Evolutionary conservation across 1,140 invertebrate species (phyloP), one percentile per base, ranked within the genome.

Genomic region (Calosoma granatense): DNA sequence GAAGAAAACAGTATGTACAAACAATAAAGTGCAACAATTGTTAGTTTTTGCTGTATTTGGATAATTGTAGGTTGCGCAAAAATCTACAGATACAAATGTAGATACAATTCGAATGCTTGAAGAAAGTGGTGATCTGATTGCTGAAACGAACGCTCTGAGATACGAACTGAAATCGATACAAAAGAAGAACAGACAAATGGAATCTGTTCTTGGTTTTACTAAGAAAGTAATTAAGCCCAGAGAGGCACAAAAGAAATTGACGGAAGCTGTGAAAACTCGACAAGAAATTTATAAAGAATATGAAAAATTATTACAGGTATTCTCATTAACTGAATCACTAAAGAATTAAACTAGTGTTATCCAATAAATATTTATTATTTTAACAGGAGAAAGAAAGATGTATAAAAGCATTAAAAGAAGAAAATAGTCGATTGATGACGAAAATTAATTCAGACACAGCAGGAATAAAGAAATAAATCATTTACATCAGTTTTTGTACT

Each of bases 41-140:
- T 47, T 56, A 11, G n/a, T n/a, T n/a, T 56, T 14, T 20, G 51
- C n/a, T 1, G n/a, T 12, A 22, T 56, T 14, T 23, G 15, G 21
- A 23, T 51, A n/a, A 43, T 15, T 41, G 55, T 58, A 67, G 63
- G 66, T 65, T 11, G 59, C 23, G 67, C 71, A 57, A 72, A 67
- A 59, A 55, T 70, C 3, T 57, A n/a, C n/a, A n/a, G 67, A 22
- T 55, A 20, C 20, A 56, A 56, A 41, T 43, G 17, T 43, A 56
- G 41, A 56, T 52, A 56, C 51, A 56, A 14, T 26, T 11, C 20
- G 23, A 51, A 51, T 78, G 21, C 70, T 80, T 14, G 72, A 89
- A 72, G 87, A 93, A 64, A 93, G 92, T 69, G 79, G 85, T 17
- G 73, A 76, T 1, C 74, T 93, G 9, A 74, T 93, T 6, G 73